Evolutionary conservation across 2,113 vertebrate species (phyloP).

Genomic region (Deroptyus accipitrinus): DNA sequence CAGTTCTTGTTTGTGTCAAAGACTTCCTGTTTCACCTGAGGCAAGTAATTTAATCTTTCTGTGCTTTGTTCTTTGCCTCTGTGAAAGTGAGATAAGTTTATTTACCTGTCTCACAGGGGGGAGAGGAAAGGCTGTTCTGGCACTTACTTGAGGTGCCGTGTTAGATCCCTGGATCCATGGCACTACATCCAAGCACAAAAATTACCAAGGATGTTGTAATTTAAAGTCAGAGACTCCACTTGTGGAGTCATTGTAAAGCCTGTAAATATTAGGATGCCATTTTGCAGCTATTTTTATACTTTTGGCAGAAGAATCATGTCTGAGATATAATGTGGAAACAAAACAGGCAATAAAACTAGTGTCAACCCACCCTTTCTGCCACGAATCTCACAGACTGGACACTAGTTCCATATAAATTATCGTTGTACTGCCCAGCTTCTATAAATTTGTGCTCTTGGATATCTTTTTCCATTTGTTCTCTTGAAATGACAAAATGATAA

Average conservation of each 20-base stretch:
- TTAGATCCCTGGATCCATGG: neutral
- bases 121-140: neutral
- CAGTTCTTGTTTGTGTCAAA: neutral
- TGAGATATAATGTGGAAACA: neutral
- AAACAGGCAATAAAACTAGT: neutral
- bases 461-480: conserved; percentile 98
- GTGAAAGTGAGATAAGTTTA: neutral
- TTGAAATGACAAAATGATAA: conserved; percentile 95
- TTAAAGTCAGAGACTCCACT: neutral
- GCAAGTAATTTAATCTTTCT: neutral
- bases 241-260: neutral
- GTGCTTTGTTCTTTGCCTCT: neutral
- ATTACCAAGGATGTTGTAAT: neutral
- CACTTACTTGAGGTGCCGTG: neutral
- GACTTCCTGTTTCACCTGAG: neutral
- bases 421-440: conserved; percentile 97
- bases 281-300: neutral
- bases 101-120: neutral
- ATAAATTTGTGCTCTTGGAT: conserved; percentile 99
- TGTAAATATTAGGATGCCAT: neutral
- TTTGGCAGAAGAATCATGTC: neutral
- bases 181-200: neutral
- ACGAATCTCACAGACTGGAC: conserved; percentile 97
- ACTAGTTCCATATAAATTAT: conserved; percentile 96
- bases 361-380: conserved; percentile 88